Conservation (phyloP, 2,888 invertebrate genomes). For the Argyresthia albistria region DNA sequence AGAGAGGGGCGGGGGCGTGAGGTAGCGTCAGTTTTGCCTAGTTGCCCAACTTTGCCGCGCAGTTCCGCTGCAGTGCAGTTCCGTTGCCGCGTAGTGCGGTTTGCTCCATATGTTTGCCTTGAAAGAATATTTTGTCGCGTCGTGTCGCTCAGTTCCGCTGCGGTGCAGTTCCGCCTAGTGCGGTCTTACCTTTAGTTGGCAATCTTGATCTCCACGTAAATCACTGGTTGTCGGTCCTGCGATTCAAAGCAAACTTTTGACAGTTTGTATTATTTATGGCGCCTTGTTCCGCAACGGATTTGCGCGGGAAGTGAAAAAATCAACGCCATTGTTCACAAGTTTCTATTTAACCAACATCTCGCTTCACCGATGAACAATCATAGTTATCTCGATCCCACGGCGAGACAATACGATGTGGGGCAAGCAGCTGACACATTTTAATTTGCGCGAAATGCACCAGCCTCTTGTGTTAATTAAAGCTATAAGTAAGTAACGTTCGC, state of each 20-base stretch:
- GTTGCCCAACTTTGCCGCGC: too few species aligned
- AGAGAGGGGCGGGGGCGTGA: too few species aligned
- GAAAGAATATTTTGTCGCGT: too few species aligned
- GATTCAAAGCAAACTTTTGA: conserved; percentile 4
- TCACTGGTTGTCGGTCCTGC: background rate
- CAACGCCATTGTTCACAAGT: conserved; percentile 30
- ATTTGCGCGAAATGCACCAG: conserved; percentile 48
- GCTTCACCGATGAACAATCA: conserved; percentile 47
- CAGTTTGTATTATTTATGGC: conserved; percentile 1
- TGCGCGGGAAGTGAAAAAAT: conserved; percentile 44
- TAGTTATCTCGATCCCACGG: conserved; percentile 52
- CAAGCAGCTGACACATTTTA: conserved; percentile 67
- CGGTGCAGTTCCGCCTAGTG: too few species aligned
- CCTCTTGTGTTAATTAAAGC: conserved; percentile 28
- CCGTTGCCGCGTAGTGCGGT: too few species aligned
- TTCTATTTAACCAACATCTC: conserved; percentile 56
- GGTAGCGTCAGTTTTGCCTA: too few species aligned
- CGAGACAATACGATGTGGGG: conserved; percentile 62
- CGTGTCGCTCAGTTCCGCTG: too few species aligned
- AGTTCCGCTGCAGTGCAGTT: too few species aligned
- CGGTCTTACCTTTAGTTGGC: too few species aligned
- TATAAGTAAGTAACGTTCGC: conserved; percentile 19
- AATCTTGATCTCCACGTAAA: background rate
- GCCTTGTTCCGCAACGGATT: conserved; percentile 5
- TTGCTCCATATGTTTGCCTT: too few species aligned